Conservation (phyloP, 2,113 vertebrate species). For the Illadopsis cleaveri region DNA sequence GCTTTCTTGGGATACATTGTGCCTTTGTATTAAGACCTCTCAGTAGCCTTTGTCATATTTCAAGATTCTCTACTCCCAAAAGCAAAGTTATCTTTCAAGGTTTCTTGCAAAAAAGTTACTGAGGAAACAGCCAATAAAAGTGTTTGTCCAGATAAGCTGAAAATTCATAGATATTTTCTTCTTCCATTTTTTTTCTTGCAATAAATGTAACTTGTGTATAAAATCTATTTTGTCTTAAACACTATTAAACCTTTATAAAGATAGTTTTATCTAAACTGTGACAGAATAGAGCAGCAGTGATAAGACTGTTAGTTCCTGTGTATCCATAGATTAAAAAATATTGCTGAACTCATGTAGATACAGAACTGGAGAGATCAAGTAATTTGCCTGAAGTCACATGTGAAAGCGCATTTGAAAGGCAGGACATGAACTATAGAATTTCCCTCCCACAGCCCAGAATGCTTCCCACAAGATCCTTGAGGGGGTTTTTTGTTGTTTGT, state of each 20-base stretch:
- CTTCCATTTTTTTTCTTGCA: not conserved
- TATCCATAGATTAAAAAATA: not conserved
- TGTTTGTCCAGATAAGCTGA: slow-evolving; percentile 22
- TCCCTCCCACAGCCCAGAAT: not conserved
- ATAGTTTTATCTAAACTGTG: not conserved
- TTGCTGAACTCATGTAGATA: not conserved
- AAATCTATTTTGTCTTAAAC: not conserved
- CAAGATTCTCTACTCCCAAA: not conserved
- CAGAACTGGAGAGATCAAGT: not conserved
- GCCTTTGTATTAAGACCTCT: not conserved
- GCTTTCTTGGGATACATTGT: not conserved
- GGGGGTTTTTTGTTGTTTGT: not conserved
- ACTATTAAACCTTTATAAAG: not conserved
- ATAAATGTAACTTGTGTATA: not conserved
- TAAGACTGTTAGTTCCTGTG: not conserved
- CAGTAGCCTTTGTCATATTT: slow-evolving; percentile 1
- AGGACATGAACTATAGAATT: not conserved
- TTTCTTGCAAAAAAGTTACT: slow-evolving; percentile 1
- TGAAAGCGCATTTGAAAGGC: not conserved
- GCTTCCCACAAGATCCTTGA: not conserved
- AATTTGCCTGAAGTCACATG: not conserved
- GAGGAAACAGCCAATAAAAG: slow-evolving; percentile 1
- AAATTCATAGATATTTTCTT: not conserved
- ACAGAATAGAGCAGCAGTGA: not conserved
- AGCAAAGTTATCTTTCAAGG: slow-evolving; percentile 30